phyloP scores from a whole-genome alignment of 2,888 invertebrate species.

The Loripinus fragilis region DNA sequence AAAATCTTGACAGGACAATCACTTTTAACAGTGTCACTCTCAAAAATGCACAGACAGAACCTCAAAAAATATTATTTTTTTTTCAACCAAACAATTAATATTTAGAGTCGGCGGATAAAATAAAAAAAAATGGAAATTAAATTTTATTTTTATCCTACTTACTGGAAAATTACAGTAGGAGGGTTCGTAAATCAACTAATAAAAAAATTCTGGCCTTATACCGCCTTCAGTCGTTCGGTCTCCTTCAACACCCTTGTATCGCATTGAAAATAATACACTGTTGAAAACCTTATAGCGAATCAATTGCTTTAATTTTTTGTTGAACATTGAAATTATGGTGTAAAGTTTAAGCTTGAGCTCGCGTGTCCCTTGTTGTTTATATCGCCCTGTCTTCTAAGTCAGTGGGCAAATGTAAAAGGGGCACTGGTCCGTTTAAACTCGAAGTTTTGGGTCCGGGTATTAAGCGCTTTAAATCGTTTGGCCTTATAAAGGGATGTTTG shows the following conservation, averaged over 20 bases:
- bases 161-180: no score
- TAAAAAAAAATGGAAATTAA: no score
- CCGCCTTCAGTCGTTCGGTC: constrained; percentile 4
- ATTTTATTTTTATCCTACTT: no score
- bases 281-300: constrained; percentile 9
- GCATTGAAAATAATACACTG: constrained; percentile 2
- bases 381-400: background rate
- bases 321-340: constrained; percentile 7
- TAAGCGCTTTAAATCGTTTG: background rate
- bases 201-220: no score
- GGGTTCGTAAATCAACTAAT: no score
- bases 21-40: no score
- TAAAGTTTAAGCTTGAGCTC: background rate
- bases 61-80: no score
- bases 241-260: constrained; percentile 3
- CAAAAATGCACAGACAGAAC: no score
- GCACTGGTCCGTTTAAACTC: constrained; percentile 10
- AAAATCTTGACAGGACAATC: no score
- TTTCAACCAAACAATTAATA: no score
- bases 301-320: constrained; percentile 1
- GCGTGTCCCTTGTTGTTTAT: constrained; percentile 11
- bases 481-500: constrained; percentile 1
- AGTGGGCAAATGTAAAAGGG: background rate
- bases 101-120: no score
- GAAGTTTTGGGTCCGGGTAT: background rate